Percentiles rank a stretch among this genome's conserved stretches.
These are phyloP conservation scores for Nephrotoma appendiculata DNA, from an alignment of 2,888 invertebrate species.

Conservation along the genomic window DNA sequence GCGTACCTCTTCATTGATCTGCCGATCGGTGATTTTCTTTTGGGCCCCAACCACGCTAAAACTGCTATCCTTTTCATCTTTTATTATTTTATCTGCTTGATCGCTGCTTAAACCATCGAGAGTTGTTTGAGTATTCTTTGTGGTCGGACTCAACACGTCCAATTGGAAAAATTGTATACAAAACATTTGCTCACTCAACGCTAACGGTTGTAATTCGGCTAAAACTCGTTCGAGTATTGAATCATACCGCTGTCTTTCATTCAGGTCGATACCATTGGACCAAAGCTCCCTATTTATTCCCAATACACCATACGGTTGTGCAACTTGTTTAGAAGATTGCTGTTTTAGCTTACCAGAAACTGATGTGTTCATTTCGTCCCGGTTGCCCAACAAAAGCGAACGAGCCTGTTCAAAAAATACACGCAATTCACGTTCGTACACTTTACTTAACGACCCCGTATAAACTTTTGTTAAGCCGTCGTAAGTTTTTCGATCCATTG, in stretches of 20 bases:
- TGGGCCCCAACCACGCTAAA: constrained; percentile 18
- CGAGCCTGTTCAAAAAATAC: constrained; percentile 55
- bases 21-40: constrained; percentile 47
- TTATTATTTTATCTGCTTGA: constrained; percentile 15
- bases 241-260: constrained; percentile 44
- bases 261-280: constrained; percentile 44
- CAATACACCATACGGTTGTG: constrained; percentile 33
- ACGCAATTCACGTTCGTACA: constrained; percentile 75
- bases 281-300: constrained; percentile 49
- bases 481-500: constrained; percentile 72
- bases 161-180: constrained; percentile 85
- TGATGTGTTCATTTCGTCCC: constrained; percentile 27
- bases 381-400: constrained; percentile 12
- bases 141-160: constrained; percentile 42
- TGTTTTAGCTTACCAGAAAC: constrained; percentile 28
- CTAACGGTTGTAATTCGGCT: constrained; percentile 77
- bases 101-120: constrained; percentile 34
- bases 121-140: constrained; percentile 42
- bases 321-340: constrained; percentile 22
- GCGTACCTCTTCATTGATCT: constrained; percentile 63
- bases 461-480: constrained; percentile 70
- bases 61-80: neutral
- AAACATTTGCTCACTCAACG: constrained; percentile 89
- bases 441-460: constrained; percentile 65
- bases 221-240: constrained; percentile 71